Base-by-base conservation (phyloP, 1,140 invertebrate species). In the Dreissena rostriformis region DNA sequence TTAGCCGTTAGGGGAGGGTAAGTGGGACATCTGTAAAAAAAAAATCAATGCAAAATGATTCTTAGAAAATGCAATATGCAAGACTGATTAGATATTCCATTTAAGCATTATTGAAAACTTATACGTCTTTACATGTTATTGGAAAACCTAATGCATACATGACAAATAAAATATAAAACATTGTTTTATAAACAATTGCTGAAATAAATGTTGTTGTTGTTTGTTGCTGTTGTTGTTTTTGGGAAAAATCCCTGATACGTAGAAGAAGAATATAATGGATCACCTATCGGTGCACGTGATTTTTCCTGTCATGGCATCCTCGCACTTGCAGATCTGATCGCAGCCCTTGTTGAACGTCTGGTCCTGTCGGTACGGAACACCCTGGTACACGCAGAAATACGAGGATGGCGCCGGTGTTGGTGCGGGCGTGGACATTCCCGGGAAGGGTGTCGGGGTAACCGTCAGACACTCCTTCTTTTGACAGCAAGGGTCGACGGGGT, bases 371-470 rank as follows among this genome's bases (percentile, higher is more conserved):
- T 88, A 89, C 28, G 86, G 78, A 8, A 86, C 76, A 24, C 87
- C 86, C 39, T 90, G 87, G 76, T 91, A 91, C 15, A 91, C 80
- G 75, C 91, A 91, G 82, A 89, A 87, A 28, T 88, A 86, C 87
- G 81, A 49, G 14, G 75, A 67, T 67, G 75, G 78, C 51, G 74
- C 78, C 28, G 57, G 26, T 61, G 28, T 28, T 77, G 86, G 77
- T 52, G 51, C 57, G 68, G 73, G 68, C 65, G 71, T 26, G 26
- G 49, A 19, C 29, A 65, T 70, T 19, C 53, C 61, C 73, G 89
- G 88, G 26, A 66, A 68, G 1, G 68, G 78, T n/a, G 82, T 84
- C 19, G 86, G 78, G 2, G 57, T 84, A 51, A 24, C 52, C 14
- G 84, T 76, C 70, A 85, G 82, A 80, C 89, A 90, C 7, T 85